Conservation (phyloP, 1,140 invertebrate species). For the Ylistrum balloti region DNA sequence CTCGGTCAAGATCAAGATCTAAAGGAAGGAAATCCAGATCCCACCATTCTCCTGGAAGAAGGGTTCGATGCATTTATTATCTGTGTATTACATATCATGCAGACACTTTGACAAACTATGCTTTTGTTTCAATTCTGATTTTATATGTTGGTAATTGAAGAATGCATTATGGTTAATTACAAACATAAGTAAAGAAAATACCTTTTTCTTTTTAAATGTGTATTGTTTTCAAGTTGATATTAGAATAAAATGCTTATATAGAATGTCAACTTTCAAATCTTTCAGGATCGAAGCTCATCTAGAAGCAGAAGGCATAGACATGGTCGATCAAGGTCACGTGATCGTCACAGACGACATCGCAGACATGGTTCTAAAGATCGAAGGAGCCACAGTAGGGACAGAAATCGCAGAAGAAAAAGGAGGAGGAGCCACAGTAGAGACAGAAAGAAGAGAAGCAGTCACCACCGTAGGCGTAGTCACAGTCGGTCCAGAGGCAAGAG, state of each 20-base stretch:
- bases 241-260: neutral
- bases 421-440: constrained; percentile 58
- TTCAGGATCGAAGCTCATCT: constrained; percentile 57
- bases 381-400: constrained; percentile 55
- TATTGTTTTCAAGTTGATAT: no score
- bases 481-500: constrained; percentile 58
- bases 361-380: constrained; percentile 55
- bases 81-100: no score
- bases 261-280: constrained; percentile 47
- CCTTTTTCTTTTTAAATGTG: no score
- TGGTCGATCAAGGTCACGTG: constrained; percentile 21
- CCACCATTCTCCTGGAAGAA: neutral
- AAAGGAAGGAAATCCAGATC: neutral
- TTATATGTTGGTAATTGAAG: no score
- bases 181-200: no score
- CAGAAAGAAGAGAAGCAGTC: constrained; percentile 49
- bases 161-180: no score
- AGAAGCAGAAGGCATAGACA: constrained; percentile 51
- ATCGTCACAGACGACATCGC: constrained; percentile 44
- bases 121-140: no score
- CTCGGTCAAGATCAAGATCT: constrained; percentile 48
- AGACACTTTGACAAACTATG: no score
- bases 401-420: constrained; percentile 45
- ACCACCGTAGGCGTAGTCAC: constrained; percentile 52
- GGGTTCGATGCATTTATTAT: neutral